Evolutionary conservation across 2,888 invertebrate species (phyloP).

Genomic region (Stratiomys singularior): DNA sequence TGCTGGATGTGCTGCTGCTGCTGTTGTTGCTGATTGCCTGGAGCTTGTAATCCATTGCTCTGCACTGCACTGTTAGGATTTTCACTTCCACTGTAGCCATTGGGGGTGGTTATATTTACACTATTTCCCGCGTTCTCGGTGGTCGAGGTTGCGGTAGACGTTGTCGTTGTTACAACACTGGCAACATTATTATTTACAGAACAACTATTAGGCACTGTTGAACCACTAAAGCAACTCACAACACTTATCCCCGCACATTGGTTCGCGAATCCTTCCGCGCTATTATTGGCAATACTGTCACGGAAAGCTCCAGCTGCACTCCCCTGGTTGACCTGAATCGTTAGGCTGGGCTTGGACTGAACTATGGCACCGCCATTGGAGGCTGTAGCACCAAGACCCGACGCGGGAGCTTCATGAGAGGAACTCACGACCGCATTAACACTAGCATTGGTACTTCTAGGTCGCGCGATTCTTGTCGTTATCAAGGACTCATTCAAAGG

Average conservation of each 20-base stretch:
- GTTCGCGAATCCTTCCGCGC: constrained; percentile 34
- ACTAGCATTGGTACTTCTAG: neutral
- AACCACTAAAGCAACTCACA: constrained; percentile 60
- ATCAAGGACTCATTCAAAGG: constrained; percentile 52
- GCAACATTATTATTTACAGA: constrained; percentile 45
- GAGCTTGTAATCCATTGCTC: constrained; percentile 41
- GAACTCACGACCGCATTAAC: neutral
- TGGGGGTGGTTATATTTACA: constrained; percentile 46
- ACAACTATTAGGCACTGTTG: constrained; percentile 51
- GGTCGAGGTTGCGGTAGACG: constrained; percentile 26
- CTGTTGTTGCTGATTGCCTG: constrained; percentile 50
- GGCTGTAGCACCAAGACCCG: neutral
- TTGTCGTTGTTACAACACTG: constrained; percentile 40
- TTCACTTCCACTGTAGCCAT: constrained; percentile 50
- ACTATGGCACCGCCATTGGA: constrained; percentile 54
- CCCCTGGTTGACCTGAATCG: constrained; percentile 63
- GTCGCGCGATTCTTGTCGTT: neutral
- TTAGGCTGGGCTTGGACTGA: constrained; percentile 61
- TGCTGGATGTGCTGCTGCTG: constrained; percentile 51
- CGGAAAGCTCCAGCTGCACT: constrained; percentile 27
- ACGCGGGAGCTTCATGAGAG: neutral
- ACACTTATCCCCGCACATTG: constrained; percentile 60
- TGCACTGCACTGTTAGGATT: constrained; percentile 52
- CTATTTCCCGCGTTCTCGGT: constrained; percentile 21
- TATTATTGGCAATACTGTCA: constrained; percentile 39